These are phyloP conservation scores for Radopholus similis DNA, from an alignment of 1,140 invertebrate species.

Conservation along the genomic window DNA sequence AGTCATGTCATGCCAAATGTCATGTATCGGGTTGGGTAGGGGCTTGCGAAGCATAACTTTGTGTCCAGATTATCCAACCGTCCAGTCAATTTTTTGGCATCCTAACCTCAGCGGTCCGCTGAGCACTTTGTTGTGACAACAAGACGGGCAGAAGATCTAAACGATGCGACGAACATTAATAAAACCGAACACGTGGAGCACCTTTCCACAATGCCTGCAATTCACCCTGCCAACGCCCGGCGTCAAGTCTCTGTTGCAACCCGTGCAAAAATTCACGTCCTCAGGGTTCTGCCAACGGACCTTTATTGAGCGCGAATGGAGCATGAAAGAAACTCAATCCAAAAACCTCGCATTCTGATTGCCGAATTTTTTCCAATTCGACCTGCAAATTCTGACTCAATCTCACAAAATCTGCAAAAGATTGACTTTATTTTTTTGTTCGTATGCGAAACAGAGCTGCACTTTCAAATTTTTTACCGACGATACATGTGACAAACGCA, in stretches of 20 bases:
- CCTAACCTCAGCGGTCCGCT: neutral
- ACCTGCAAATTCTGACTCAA: slow-evolving; percentile 67
- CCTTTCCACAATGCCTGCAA: slow-evolving; percentile 62
- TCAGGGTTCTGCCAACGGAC: slow-evolving; percentile 64
- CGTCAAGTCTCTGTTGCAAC: slow-evolving; percentile 61
- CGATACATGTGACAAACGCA: neutral
- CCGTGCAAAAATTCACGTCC: slow-evolving; percentile 62
- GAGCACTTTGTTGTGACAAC: neutral
- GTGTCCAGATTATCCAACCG: no score
- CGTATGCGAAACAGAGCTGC: no score
- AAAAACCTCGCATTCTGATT: slow-evolving; percentile 31
- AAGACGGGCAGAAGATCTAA: slow-evolving; percentile 19
- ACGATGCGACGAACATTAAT: neutral
- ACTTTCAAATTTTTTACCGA: no score
- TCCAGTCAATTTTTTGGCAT: no score
- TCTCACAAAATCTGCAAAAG: slow-evolving; percentile 77
- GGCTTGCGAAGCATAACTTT: no score
- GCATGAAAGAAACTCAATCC: slow-evolving; percentile 4
- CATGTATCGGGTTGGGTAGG: no score
- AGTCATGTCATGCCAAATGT: no score
- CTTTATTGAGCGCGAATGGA: slow-evolving; percentile 55
- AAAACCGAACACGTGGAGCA: slow-evolving; percentile 62
- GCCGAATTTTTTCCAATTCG: slow-evolving; percentile 37
- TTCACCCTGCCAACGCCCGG: slow-evolving; percentile 56
- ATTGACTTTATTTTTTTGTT: neutral